phyloP scores from a whole-genome alignment of 2,888 invertebrate genomes.

The Pasiphila rectangulata region DNA sequence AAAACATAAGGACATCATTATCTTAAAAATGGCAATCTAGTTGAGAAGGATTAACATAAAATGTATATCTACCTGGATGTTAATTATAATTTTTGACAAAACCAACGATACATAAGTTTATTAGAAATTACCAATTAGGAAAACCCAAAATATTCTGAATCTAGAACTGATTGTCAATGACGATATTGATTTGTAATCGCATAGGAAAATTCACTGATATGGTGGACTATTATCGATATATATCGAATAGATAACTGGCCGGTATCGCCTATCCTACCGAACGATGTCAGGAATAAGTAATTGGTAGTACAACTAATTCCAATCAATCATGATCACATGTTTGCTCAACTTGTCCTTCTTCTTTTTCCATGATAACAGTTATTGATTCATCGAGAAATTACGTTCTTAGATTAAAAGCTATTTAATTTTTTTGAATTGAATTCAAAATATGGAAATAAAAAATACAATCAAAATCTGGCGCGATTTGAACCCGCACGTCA shows the following conservation, averaged over 20 bases:
- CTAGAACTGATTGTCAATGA: no score
- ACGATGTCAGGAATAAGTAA: slow-evolving; percentile 46
- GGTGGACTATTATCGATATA: not conserved
- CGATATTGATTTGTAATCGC: no score
- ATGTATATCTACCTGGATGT: no score
- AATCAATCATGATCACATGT: slow-evolving; percentile 64
- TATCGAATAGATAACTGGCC: slow-evolving; percentile 1
- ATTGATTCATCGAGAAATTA: not conserved
- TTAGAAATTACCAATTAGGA: not conserved
- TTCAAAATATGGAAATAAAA: no score
- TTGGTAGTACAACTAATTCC: slow-evolving; percentile 57
- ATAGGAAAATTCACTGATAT: not conserved
- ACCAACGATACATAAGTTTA: not conserved
- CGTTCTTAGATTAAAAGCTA: not conserved
- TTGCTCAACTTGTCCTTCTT: slow-evolving; percentile 51
- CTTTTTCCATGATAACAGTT: not conserved
- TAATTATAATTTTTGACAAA: not conserved
- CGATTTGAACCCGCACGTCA: no score
- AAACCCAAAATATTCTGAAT: not conserved
- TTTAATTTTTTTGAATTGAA: no score
- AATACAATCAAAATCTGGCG: no score
- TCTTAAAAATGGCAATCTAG: no score
- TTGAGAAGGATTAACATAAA: no score
- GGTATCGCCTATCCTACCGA: slow-evolving; percentile 8
- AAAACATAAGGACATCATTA: no score